Evolutionary conservation across 2,888 invertebrate species (phyloP).

Genomic region (Drosophila lutescens): DNA sequence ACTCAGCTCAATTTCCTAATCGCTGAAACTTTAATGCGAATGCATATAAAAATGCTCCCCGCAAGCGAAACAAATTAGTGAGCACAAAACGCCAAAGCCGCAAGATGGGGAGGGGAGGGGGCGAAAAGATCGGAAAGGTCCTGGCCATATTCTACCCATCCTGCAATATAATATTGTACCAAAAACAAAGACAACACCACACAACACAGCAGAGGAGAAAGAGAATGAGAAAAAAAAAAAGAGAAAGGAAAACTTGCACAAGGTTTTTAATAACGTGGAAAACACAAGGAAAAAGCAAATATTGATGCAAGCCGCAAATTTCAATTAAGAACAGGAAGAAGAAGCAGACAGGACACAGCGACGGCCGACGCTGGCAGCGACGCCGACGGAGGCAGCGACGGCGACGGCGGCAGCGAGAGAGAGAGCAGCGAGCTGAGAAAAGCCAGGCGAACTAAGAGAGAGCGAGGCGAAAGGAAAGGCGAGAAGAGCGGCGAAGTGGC

Average conservation of each 20-base stretch:
- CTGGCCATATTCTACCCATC: slow-evolving; percentile 25
- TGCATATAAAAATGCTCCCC: slow-evolving; percentile 16
- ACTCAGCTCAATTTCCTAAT: slow-evolving; percentile 8
- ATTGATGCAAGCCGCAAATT: slow-evolving; percentile 83
- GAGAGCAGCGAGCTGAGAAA: slow-evolving; percentile 24
- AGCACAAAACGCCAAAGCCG: slow-evolving; percentile 15
- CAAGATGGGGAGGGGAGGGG: background rate
- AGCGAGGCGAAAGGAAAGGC: background rate
- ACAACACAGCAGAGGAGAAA: slow-evolving; percentile 22
- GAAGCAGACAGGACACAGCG: slow-evolving; percentile 50
- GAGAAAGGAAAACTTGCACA: slow-evolving; percentile 73
- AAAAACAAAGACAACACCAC: slow-evolving; percentile 37
- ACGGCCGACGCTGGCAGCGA: slow-evolving; percentile 7
- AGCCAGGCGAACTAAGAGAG: slow-evolving; percentile 13
- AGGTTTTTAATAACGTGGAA: slow-evolving; percentile 81
- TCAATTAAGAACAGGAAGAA: slow-evolving; percentile 82
- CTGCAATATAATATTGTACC: slow-evolving; percentile 46
- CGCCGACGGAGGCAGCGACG: slow-evolving; percentile 26
- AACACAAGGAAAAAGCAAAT: slow-evolving; percentile 81
- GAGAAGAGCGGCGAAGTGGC: slow-evolving; percentile 55
- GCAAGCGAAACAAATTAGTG: slow-evolving; percentile 33
- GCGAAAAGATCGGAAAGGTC: slow-evolving; percentile 6
- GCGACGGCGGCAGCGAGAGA: slow-evolving; percentile 23
- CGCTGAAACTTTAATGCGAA: slow-evolving; percentile 24
- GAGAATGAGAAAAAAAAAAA: slow-evolving; percentile 46